Conservation (phyloP, 2,888 invertebrate genomes). For the Phaonia tiefii region DNA sequence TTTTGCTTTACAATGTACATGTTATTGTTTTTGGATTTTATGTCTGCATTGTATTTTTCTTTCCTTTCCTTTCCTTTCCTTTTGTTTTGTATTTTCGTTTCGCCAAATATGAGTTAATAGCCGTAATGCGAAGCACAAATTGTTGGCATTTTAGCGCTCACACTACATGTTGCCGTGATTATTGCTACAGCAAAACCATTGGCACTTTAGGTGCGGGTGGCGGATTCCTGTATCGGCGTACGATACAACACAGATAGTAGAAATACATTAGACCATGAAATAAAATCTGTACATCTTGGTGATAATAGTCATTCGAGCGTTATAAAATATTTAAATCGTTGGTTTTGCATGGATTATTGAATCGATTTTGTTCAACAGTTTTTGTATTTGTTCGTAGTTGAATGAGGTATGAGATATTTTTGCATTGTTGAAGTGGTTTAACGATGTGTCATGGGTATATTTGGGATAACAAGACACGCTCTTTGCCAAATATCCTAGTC, state of each 20-base stretch:
- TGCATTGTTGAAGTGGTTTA: background rate
- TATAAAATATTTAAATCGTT: background rate
- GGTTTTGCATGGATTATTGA: constrained; percentile 7
- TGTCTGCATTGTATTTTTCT: background rate
- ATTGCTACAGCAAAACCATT: background rate
- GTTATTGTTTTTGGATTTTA: background rate
- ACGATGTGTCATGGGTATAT: too few relatives aligned
- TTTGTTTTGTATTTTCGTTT: too few relatives aligned
- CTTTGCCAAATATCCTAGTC: too few relatives aligned
- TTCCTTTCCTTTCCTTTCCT: background rate
- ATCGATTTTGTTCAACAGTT: background rate
- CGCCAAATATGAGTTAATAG: constrained; percentile 18
- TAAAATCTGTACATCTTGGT: constrained; percentile 46
- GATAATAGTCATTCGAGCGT: background rate
- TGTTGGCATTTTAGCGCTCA: background rate
- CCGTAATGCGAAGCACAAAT: constrained; percentile 11
- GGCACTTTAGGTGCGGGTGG: too few relatives aligned
- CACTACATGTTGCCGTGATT: background rate
- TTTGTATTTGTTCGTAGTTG: background rate
- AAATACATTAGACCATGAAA: constrained; percentile 52
- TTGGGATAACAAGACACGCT: too few relatives aligned
- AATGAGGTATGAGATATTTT: background rate
- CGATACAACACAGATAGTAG: background rate
- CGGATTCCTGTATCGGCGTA: too few relatives aligned
- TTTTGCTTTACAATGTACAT: background rate